Base-by-base conservation (phyloP, 2,797 vertebrate genomes). In the Scarus forsteni region DNA sequence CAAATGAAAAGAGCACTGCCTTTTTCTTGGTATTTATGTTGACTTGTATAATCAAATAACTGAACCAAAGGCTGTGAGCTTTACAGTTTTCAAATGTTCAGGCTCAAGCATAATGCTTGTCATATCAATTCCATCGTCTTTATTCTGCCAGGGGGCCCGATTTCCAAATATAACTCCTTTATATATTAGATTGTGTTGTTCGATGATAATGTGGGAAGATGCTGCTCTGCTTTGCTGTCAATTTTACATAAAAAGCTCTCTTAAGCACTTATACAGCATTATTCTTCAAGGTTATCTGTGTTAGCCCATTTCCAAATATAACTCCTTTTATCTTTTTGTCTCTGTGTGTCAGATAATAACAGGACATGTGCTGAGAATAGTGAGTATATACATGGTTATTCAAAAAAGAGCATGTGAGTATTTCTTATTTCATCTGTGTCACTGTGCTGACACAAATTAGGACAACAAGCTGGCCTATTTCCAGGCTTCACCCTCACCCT, bases 401-500 rank as follows among this genome's bases (percentile, higher is more conserved):
- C 68, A 18, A 40, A 66, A 58, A 27, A 15, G 1, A 63, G 55
- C 18, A 50, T 49, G 45, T 44, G 39, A 59, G 43, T 75, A 71
- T 73, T 73, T 54, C 65, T 53, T 66, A 48, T 70, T 80, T 72
- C 75, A 62, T 77, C 64, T 70, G 69, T 81, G 75, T 87, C 70
- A 80, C 79, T 52, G 57, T 69, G 81, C 68, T 69, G 73, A 79
- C 74, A 80, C 69, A 73, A 81, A 82, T 75, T 62, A 70, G 72
- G 48, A 72, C 71, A 66, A 54, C 75, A 70, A 27, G 68, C 74
- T 77, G 73, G 88, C 76, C 71, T 75, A 70, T 85, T 89, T 88
- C 77, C 70, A 75, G 68, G 65, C 72, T 10, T 19, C 75, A 49
- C 78, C 38, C 44, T 85, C 80, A 81, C 68, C 82, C 73, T 84